phyloP scores from a whole-genome alignment of 1,140 invertebrate species.

The Zaprionus lachaisei region DNA sequence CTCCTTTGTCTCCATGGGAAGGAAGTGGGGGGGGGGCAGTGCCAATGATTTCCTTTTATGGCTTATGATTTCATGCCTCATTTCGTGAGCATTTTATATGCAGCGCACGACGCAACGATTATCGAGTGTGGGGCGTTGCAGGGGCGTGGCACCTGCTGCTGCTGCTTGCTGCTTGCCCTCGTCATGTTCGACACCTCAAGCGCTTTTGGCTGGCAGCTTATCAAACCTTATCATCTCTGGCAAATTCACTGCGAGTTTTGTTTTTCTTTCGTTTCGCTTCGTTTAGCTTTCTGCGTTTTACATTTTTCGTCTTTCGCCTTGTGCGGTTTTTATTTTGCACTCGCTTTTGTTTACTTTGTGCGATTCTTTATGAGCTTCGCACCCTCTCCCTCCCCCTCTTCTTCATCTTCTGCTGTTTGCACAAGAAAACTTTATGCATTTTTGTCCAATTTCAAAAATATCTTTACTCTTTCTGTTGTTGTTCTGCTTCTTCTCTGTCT shows the following conservation, averaged over 20 bases:
- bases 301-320: not conserved
- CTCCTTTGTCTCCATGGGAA: no score
- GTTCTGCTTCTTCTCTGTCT: not conserved
- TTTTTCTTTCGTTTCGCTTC: not conserved
- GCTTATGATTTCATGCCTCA: constrained; percentile 31
- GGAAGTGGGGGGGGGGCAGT: no score
- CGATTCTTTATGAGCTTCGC: not conserved
- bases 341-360: constrained; percentile 15
- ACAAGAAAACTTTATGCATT: constrained; percentile 47
- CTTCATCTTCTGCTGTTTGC: constrained; percentile 20
- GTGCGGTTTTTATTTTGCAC: constrained; percentile 19
- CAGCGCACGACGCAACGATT: not conserved
- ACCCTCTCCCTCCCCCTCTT: not conserved
- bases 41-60: constrained; percentile 25
- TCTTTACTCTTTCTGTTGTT: not conserved
- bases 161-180: not conserved
- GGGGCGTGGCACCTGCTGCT: constrained; percentile 2
- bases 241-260: constrained; percentile 33
- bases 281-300: not conserved
- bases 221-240: constrained; percentile 59
- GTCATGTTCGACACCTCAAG: constrained; percentile 47
- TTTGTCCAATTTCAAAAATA: constrained; percentile 13
- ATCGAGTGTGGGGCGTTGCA: constrained; percentile 8
- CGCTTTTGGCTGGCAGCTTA: constrained; percentile 23
- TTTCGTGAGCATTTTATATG: constrained; percentile 41